Conservation (phyloP, 2,113 vertebrate genomes). For the Ammodytes dubius region DNA sequence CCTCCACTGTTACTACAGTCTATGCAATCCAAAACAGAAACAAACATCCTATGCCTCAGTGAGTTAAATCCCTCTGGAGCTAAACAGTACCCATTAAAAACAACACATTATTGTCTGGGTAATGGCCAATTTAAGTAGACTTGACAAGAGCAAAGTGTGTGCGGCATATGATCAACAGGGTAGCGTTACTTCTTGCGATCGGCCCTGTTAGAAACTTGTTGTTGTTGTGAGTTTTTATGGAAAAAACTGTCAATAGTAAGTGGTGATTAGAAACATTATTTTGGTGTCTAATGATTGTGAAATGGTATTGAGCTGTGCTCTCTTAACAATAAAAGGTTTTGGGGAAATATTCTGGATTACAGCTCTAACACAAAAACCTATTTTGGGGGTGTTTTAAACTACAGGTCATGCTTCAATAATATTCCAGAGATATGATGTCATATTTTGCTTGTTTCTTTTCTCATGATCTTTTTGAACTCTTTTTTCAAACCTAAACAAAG, state of each 20-base stretch:
- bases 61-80: not conserved
- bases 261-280: not conserved
- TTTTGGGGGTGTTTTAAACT: not conserved
- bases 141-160: not conserved
- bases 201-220: not conserved
- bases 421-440: not conserved
- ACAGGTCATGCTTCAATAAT: not conserved
- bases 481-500: no score
- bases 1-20: slow-evolving; percentile 12
- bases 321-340: no score
- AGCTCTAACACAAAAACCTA: not conserved
- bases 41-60: not conserved
- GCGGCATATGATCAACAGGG: not conserved
- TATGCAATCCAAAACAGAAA: slow-evolving; percentile 1
- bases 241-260: not conserved
- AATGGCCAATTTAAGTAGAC: not conserved
- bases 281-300: not conserved
- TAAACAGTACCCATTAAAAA: slow-evolving; percentile 2
- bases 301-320: not conserved
- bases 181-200: not conserved
- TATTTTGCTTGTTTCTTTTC: not conserved
- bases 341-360: not conserved
- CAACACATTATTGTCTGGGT: not conserved
- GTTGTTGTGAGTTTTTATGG: not conserved
- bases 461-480: not conserved